Evolutionary conservation across 2,113 vertebrate genomes (phyloP), one percentile per base, ranked within the genome.

Genomic region (Spilogale gracilis): DNA sequence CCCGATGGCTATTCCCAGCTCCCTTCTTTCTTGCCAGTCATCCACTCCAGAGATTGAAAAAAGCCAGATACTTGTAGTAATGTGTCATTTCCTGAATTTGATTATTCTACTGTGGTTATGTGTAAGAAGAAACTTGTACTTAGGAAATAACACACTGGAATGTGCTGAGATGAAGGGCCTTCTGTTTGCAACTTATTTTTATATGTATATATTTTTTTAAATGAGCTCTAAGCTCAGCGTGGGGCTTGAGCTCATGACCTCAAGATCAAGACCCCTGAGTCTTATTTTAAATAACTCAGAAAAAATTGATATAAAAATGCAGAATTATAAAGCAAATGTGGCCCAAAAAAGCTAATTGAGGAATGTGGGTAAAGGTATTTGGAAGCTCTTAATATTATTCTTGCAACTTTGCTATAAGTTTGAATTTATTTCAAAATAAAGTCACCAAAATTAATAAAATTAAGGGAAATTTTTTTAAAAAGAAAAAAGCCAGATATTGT

Each of bases 361-460:
- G 50, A 76, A 74, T 74, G 14, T 60, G 74, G 25, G 1, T 63
- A 27, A 87, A 30, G 43, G 7, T 67, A 50, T n/a, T 23, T 67
- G 30, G n/a, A 63, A 67, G 18, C 38, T 67, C 32, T 83, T 82
- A 52, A 58, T 94, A 91, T 69, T 60, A 78, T 65, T 82, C 83
- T 43, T 54, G 38, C 50, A 43, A 69, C 21, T 60, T 82, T n/a
- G 6, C 48, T 69, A 3, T 43, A 52, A 61, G 20, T 76, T 87
- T 88, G 82, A 96, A 82, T 76, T 76, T 52, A 60, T 88, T 88
- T 88, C 82, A 67, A 67, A 94, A 69, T 63, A 48, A 94, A 87
- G 20, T 90, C 63, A 80, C 48, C 56, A 63, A 94, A 61, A 85
- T 45, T 60, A 52, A 88, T 80, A 13, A 58, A 45, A 86, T 50